Percentiles rank a stretch among this genome's conserved stretches.
These are phyloP conservation scores for Samia ricini DNA, from an alignment of 1,140 invertebrate genomes.

Conservation along the genomic window DNA sequence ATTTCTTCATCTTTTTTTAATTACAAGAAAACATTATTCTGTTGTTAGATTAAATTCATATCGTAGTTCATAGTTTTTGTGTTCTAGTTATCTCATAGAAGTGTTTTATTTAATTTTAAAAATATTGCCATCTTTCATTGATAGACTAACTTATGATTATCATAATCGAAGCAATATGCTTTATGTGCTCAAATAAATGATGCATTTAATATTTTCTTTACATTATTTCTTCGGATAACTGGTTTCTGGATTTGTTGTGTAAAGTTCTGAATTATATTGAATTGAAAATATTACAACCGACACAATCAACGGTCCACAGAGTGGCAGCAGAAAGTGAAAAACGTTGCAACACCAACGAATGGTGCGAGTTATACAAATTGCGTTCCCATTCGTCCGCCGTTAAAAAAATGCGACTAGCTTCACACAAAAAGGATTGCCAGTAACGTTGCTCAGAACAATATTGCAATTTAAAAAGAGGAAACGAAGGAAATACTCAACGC, in stretches of 20 bases:
- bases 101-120: too few species aligned
- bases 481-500: slow-evolving; percentile 31
- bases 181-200: too few species aligned
- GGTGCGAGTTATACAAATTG: slow-evolving; percentile 51
- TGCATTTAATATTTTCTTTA: too few species aligned
- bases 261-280: not conserved
- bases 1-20: too few species aligned
- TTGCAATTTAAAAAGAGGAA: slow-evolving; percentile 36
- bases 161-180: too few species aligned
- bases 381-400: slow-evolving; percentile 40
- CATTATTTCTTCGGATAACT: not conserved
- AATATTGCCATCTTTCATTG: too few species aligned
- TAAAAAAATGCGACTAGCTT: slow-evolving; percentile 53
- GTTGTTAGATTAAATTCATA: too few species aligned
- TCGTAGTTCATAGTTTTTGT: too few species aligned
- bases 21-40: too few species aligned
- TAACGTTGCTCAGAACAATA: slow-evolving; percentile 37
- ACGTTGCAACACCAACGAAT: slow-evolving; percentile 25
- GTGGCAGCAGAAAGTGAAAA: slow-evolving; percentile 12
- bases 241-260: not conserved
- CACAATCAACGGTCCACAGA: not conserved
- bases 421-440: slow-evolving; percentile 42
- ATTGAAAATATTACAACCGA: not conserved
- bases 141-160: too few species aligned
- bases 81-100: too few species aligned